Evolutionary conservation across 2,888 invertebrate genomes (phyloP).

Genomic region (Plutella xylostella): DNA sequence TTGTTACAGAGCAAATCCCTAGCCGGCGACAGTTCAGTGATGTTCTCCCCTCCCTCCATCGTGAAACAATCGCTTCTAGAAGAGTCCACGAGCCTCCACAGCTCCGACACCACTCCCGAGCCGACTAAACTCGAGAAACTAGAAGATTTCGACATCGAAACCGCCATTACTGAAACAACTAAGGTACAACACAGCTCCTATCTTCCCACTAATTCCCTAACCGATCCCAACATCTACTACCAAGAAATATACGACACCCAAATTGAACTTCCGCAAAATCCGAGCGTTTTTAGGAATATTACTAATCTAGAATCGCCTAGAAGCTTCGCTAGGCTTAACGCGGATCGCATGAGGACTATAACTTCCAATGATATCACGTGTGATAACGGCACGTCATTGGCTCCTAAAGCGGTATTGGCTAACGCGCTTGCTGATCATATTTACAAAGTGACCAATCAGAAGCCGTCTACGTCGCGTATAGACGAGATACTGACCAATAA

Average conservation of each 20-base stretch:
- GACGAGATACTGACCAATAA: slow-evolving; percentile 62
- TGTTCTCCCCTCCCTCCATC: slow-evolving; percentile 90
- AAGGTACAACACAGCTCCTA: slow-evolving; percentile 69
- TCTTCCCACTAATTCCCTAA: slow-evolving; percentile 53
- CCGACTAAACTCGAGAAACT: slow-evolving; percentile 42
- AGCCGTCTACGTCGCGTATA: slow-evolving; percentile 55
- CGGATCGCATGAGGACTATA: slow-evolving; percentile 53
- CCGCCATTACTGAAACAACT: slow-evolving; percentile 48
- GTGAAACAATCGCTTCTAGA: slow-evolving; percentile 83
- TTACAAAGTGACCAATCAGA: slow-evolving; percentile 66
- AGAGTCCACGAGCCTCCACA: slow-evolving; percentile 73
- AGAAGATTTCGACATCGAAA: slow-evolving; percentile 49
- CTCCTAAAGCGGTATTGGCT: slow-evolving; percentile 56
- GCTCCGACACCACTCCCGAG: slow-evolving; percentile 53
- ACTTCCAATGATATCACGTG: slow-evolving; percentile 35
- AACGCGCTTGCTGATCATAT: slow-evolving; percentile 60
- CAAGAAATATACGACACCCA: slow-evolving; percentile 23
- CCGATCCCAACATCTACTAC: slow-evolving; percentile 36
- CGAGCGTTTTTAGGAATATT: slow-evolving; percentile 39
- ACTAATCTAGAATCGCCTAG: slow-evolving; percentile 52
- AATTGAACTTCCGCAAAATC: slow-evolving; percentile 20
- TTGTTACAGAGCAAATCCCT: slow-evolving; percentile 87
- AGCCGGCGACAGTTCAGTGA: slow-evolving; percentile 79
- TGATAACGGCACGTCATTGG: slow-evolving; percentile 40
- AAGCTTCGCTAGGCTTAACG: slow-evolving; percentile 54